These are phyloP conservation scores for Campoletis raptor DNA, from an alignment of 2,888 invertebrate species.

Conservation along the genomic window DNA sequence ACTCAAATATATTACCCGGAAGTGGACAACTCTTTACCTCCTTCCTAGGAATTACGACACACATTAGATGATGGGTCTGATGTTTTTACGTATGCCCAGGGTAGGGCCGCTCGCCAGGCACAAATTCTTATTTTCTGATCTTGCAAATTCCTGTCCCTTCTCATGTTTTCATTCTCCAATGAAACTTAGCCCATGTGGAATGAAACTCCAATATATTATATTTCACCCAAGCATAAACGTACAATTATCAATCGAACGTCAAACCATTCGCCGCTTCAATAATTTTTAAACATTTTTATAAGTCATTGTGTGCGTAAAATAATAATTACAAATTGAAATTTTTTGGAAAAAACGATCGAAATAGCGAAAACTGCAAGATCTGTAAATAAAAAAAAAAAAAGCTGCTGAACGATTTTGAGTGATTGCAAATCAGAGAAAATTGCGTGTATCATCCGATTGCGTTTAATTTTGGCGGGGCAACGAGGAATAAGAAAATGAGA, in stretches of 20 bases:
- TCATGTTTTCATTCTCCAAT: neutral
- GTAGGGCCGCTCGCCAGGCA: neutral
- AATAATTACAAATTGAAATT: no score
- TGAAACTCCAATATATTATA: constrained; percentile 1
- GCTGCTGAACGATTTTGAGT: no score
- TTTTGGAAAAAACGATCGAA: no score
- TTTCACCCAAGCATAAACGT: neutral
- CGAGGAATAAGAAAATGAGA: neutral
- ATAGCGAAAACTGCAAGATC: no score
- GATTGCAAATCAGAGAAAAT: neutral
- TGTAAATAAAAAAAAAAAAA: no score
- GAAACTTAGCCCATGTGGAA: neutral
- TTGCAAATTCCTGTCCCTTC: neutral
- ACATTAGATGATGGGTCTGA: neutral
- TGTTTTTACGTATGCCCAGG: neutral
- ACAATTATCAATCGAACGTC: neutral
- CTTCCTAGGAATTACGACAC: constrained; percentile 20
- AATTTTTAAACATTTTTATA: neutral
- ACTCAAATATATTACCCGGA: constrained; percentile 29
- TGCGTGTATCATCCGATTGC: neutral
- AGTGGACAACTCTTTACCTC: neutral
- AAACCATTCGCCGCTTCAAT: neutral
- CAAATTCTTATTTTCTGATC: neutral
- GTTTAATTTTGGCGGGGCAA: neutral
- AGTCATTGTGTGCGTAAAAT: no score